Percentiles rank a stretch among this genome's conserved stretches.
These are phyloP conservation scores for Caenorhabditis sp. DNA, from an alignment of 2,888 invertebrate species.

Conservation along the genomic window DNA sequence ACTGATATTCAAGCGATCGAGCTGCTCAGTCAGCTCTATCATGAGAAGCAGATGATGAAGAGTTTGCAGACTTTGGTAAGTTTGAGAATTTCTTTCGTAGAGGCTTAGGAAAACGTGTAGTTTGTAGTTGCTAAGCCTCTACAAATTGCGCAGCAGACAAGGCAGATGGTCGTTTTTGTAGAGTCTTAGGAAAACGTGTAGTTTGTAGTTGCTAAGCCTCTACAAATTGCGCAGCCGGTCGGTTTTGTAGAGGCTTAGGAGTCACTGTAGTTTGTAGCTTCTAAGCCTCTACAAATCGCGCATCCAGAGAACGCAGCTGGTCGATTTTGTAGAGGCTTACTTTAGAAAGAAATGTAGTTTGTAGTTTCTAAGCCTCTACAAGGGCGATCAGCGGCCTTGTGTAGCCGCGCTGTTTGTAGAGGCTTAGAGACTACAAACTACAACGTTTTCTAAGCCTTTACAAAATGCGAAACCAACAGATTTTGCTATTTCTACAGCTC, in stretches of 20 bases:
- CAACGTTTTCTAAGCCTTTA: conserved; percentile 2
- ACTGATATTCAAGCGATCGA: conserved; percentile 45
- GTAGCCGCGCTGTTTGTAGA: background rate
- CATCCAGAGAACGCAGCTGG: too few species aligned
- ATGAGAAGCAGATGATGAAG: conserved; percentile 47
- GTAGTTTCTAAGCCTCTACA: conserved; percentile 2
- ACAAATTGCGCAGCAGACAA: background rate
- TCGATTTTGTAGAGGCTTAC: too few species aligned
- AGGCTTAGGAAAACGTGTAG: background rate
- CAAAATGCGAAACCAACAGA: too few species aligned
- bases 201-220: too few species aligned
- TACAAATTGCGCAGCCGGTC: too few species aligned
- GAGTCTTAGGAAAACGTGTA: too few species aligned
- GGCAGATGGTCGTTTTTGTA: too few species aligned
- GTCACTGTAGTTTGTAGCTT: background rate
- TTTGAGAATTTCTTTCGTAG: background rate
- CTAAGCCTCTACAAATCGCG: background rate
- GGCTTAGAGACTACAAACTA: conserved; percentile 14
- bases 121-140: conserved; percentile 3
- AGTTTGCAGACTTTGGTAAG: conserved; percentile 56
- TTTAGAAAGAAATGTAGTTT: background rate
- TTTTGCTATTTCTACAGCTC: background rate
- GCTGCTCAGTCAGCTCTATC: conserved; percentile 41
- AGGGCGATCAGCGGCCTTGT: too few species aligned
- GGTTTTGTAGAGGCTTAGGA: background rate